Conservation (phyloP, 1,140 invertebrate genomes). For the Plutomurus gul region DNA sequence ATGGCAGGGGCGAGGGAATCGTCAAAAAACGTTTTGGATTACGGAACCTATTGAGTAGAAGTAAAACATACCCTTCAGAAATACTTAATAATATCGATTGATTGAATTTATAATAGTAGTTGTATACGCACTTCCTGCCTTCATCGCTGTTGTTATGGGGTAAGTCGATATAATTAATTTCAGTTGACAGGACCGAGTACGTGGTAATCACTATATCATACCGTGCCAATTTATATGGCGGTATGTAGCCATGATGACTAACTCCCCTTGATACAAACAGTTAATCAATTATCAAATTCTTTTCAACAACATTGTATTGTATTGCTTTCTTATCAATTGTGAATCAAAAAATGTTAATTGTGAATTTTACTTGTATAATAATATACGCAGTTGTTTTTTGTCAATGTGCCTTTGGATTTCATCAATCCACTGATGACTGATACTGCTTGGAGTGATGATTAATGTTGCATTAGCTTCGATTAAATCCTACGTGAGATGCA, state of each 20-base stretch:
- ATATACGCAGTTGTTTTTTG: slow-evolving; percentile 62
- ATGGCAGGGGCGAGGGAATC: slow-evolving; percentile 66
- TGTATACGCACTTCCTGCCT: slow-evolving; percentile 53
- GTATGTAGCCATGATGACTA: slow-evolving; percentile 65
- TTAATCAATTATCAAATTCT: no score
- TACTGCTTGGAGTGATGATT: slow-evolving; percentile 73
- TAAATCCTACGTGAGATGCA: slow-evolving; percentile 55
- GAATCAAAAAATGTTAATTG: slow-evolving; percentile 58
- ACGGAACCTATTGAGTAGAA: slow-evolving; percentile 59
- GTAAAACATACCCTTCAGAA: slow-evolving; percentile 39
- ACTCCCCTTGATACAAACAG: slow-evolving; percentile 57
- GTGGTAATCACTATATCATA: slow-evolving; percentile 78
- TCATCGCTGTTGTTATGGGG: slow-evolving; percentile 61
- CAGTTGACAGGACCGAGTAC: slow-evolving; percentile 68
- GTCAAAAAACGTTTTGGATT: slow-evolving; percentile 66
- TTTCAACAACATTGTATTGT: no score
- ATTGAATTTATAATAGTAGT: not conserved
- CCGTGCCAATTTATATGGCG: slow-evolving; percentile 67
- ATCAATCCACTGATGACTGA: slow-evolving; percentile 74
- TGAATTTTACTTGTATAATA: slow-evolving; percentile 61
- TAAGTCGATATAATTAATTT: slow-evolving; percentile 66
- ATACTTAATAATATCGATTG: not conserved
- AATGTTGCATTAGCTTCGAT: slow-evolving; percentile 68
- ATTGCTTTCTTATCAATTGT: no score
- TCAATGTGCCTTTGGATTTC: slow-evolving; percentile 72